A percentile compares a stretch with the other conserved stretches of the same genome.
Evolutionary conservation across 2,888 invertebrate species (phyloP).

Genomic region (Agrochola lychnidis): DNA sequence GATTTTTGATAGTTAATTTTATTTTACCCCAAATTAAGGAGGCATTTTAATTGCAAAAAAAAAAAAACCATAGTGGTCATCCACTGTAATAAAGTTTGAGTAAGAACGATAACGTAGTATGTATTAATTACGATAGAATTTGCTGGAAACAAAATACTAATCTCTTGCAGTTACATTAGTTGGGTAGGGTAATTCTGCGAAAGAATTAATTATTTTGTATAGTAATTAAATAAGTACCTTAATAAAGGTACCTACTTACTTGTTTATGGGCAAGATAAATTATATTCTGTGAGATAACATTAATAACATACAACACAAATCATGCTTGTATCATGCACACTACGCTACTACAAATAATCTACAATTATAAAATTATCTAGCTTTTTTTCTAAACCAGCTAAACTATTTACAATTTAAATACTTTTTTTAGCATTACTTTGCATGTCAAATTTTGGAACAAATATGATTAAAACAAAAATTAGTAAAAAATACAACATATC

Average conservation of each 20-base stretch:
- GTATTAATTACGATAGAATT: background rate
- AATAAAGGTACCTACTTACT: no score
- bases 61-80: background rate
- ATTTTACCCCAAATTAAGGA: no score
- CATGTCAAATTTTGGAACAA: slow-evolving; percentile 8
- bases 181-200: background rate
- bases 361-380: slow-evolving; percentile 5
- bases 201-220: background rate
- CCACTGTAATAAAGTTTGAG: background rate
- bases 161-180: background rate
- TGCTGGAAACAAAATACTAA: background rate
- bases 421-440: slow-evolving; percentile 22
- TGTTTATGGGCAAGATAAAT: no score
- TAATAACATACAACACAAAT: slow-evolving; percentile 26
- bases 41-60: background rate
- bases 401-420: slow-evolving; percentile 46
- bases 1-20: no score
- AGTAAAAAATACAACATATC: slow-evolving; percentile 60
- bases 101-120: background rate
- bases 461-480: slow-evolving; percentile 53
- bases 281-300: background rate
- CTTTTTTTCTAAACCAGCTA: slow-evolving; percentile 8
- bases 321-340: slow-evolving; percentile 60
- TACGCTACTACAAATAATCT: slow-evolving; percentile 26
- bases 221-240: background rate